Evolutionary conservation across 2,797 vertebrate genomes (phyloP), one percentile per base, ranked within the genome.

Genomic region (Sorex maritimensis): DNA sequence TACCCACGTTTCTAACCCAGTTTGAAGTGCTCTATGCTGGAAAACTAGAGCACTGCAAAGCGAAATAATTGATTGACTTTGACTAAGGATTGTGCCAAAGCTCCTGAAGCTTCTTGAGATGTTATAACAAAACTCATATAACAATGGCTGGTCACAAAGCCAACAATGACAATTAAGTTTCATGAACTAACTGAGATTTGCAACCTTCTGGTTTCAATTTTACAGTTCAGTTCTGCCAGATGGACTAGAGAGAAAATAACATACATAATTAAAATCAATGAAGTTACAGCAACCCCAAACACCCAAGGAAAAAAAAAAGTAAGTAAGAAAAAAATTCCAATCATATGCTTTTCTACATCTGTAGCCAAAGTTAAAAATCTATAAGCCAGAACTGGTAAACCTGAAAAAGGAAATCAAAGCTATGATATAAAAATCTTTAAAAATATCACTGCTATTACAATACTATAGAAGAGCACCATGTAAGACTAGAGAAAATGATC

Each of bases 191-290:
- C 90, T 88, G 94, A 95, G 85, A 96, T 92, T 93, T 91, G 81
- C 88, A 93, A 95, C 68, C 95, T 96, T 96, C 95, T 97, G 96
- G 67, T 94, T 94, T 94, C 92, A 95, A 61, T 97, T 96, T 95
- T 97, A 95, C 79, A 97, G 93, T 93, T 91, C 93, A 90, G 79
- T 92, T 97, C 94, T 92, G 75, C 91, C 95, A 96, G 89, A 96
- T 96, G 96, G 93, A 95, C 88, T 88, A 92, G 83, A 75, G 34
- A 92, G 55, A 95, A 96, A 96, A 95, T 95, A 93, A 95, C 61
- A 88, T 55, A 81, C 15, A 80, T 92, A 96, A 95, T 95, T 95
- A 95, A 97, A 95, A 97, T 93, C 93, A 94, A 92, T 94, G 68
- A 92, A 95, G 89, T 92, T 94, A 79, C 87, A 88, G 71, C 81